Conservation (phyloP, 2,113 vertebrate genomes). For the Tauraco erythrolophus region DNA sequence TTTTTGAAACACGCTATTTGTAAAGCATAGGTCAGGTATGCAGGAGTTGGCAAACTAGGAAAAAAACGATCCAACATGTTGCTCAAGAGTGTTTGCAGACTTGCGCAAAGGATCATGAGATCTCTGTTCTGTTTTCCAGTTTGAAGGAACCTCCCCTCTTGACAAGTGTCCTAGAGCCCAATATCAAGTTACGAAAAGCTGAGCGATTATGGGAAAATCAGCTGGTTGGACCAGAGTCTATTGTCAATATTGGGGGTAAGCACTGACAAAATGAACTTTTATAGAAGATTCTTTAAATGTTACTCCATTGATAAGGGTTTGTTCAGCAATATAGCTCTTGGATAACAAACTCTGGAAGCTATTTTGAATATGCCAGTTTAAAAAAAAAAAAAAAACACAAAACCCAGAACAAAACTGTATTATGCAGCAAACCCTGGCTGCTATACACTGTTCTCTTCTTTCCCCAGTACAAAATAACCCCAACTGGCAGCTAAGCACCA, state of each 20-base stretch:
- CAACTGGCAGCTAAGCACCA: too few species aligned
- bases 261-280: background rate
- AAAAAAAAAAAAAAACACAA: background rate
- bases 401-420: background rate
- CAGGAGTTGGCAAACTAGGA: background rate
- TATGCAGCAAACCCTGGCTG: background rate
- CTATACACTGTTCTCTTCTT: background rate
- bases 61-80: background rate
- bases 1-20: background rate
- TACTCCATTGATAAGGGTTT: background rate
- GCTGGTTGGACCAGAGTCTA: conserved; percentile 90
- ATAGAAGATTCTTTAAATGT: background rate
- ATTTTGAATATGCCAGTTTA: background rate
- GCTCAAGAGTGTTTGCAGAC: background rate
- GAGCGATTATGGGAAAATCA: conserved; percentile 89
- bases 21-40: background rate
- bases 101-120: background rate
- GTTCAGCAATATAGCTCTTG: background rate
- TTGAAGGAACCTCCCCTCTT: conserved; percentile 90
- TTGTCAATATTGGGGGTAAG: conserved; percentile 90
- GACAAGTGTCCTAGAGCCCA: conserved; percentile 86
- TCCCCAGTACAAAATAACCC: background rate
- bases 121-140: conserved; percentile 72
- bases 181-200: conserved; percentile 85
- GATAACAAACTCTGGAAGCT: background rate